phyloP scores from a whole-genome alignment of 2,888 invertebrate genomes.

The Lycaena phlaeas region DNA sequence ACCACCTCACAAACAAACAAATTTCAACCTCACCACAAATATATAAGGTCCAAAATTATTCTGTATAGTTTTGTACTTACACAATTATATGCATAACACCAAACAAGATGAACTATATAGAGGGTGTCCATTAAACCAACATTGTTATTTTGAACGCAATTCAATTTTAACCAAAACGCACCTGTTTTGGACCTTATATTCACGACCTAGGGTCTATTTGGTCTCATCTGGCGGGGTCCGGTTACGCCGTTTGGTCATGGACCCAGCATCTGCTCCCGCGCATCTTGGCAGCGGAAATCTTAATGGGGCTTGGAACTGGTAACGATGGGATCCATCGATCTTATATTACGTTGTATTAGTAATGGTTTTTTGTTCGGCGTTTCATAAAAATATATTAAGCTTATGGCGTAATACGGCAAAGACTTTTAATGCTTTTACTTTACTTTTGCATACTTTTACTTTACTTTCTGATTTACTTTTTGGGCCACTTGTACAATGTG shows the following conservation, averaged over 20 bases:
- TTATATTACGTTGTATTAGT: conserved; percentile 34
- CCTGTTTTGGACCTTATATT: conserved; percentile 2
- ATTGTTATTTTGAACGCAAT: conserved; percentile 19
- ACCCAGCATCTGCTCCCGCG: conserved; percentile 44
- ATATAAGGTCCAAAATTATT: conserved; percentile 19
- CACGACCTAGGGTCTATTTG: conserved; percentile 19
- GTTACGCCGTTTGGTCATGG: conserved; percentile 26
- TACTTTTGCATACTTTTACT: too few species aligned
- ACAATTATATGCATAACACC: conserved; percentile 26
- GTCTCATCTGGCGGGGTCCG: conserved; percentile 12
- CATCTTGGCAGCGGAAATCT: conserved; percentile 67
- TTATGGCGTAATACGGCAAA: too few species aligned
- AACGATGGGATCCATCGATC: conserved; percentile 67
- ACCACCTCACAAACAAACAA: conserved; percentile 20
- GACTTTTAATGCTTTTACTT: too few species aligned
- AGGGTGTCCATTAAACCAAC: conserved; percentile 23
- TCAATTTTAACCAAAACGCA: conserved; percentile 7
- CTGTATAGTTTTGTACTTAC: conserved; percentile 11
- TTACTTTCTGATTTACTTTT: too few species aligned
- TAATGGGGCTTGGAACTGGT: conserved; percentile 69
- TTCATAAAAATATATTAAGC: conserved; percentile 7
- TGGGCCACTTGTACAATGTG: too few species aligned
- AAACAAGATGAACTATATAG: conserved; percentile 31
- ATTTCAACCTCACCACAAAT: conserved; percentile 15
- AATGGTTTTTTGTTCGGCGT: conserved; percentile 23